phyloP scores from a whole-genome alignment of 1,140 invertebrate species.

The Charaxes varanes region DNA sequence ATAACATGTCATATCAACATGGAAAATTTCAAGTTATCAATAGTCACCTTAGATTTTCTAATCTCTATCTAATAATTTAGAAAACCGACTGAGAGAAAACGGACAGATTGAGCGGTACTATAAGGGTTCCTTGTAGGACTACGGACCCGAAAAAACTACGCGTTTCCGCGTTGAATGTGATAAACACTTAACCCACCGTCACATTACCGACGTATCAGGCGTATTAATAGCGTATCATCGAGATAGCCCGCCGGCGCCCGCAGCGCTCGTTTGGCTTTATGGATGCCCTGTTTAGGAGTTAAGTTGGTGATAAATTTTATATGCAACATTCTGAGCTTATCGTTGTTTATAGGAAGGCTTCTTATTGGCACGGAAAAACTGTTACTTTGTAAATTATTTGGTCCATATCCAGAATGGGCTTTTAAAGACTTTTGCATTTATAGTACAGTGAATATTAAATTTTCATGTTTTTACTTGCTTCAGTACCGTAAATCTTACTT shows the following conservation, averaged over 20 bases:
- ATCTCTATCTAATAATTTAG: no score
- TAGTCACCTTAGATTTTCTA: no score
- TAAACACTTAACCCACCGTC: constrained; percentile 24
- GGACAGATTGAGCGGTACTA: no score
- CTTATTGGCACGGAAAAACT: constrained; percentile 14
- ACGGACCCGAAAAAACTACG: background rate
- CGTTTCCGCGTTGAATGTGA: constrained; percentile 16
- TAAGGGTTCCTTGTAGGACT: no score
- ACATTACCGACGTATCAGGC: constrained; percentile 44
- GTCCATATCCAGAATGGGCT: background rate
- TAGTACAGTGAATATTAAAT: no score
- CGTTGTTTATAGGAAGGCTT: constrained; percentile 28
- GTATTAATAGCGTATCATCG: constrained; percentile 60
- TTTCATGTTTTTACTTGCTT: no score
- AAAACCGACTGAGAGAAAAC: no score
- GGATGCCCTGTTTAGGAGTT: constrained; percentile 39
- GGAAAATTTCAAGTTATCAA: no score
- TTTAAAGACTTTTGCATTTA: no score
- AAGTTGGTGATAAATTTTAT: constrained; percentile 47
- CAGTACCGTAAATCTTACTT: no score
- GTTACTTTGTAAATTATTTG: background rate
- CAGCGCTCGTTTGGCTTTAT: constrained; percentile 36
- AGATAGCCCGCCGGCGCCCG: constrained; percentile 38
- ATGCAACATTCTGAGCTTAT: constrained; percentile 37
- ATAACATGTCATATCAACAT: no score